Base-by-base conservation (phyloP, 2,113 vertebrate species). In the Microtus ochrogaster region DNA sequence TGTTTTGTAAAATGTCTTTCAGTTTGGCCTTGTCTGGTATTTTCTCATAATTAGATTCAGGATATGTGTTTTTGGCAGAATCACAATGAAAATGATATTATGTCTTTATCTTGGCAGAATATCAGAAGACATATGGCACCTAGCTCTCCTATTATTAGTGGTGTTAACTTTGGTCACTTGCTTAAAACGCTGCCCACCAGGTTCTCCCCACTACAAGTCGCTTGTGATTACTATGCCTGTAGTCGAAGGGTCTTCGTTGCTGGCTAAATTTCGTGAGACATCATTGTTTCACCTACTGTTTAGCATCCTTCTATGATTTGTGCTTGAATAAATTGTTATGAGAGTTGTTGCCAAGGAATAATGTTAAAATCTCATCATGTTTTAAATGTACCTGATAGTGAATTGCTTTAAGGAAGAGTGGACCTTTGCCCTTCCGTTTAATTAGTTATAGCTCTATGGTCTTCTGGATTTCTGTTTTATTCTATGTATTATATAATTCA, bases 1-100 rank as follows among this genome's bases (percentile, higher is more conserved):
- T 86, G 85, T 86, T 92, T 92, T 65, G 26, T 61, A 86, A 22
- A 87, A 78, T 74, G 5, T 30, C 83, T 61, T 28, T 87, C 41
- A 41, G 1, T 89, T 95, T 92, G 47, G 74, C 41, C 52, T 65
- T 92, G 14, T 93, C 65, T 78, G 17, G 8, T 52, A 33, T 89
- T 93, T 76, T 44, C 39, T 85, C 63, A 70, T 70, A 52, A 91
- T 94, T 92, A 66, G 86, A 90, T 79, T 79, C 30, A 70, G 55
- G 39, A 79, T 68, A 52, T 81, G 5, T 5, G 26, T 82, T 96
- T 92, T 78, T 84, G 76, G 39, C 39, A 82, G 68, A 90, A 90
- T 72, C 61, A 87, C 58, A 89, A 66, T 68, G 30, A 24, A 33
- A 89, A 74, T 61, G 26, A 83, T 89, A 39, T n/a, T 91, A 44